Conservation (phyloP, 35 echinoderm and acorn worm genomes). For the Apostichopus californicus region DNA sequence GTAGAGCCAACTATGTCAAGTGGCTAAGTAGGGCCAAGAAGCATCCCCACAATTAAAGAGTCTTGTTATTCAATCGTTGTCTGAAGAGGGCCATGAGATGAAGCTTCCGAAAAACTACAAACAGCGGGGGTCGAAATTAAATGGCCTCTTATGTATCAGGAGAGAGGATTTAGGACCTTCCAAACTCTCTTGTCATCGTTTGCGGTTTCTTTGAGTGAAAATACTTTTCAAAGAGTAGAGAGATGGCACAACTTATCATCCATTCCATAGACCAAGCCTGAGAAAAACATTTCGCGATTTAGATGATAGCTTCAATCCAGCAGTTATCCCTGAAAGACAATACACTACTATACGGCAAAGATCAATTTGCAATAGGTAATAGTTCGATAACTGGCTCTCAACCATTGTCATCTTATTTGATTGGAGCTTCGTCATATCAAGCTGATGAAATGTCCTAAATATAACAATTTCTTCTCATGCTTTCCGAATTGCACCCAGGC, state of each 20-base stretch:
- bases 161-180: slow-evolving; percentile 16
- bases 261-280: no score
- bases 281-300: no score
- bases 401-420: no score
- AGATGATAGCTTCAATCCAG: no score
- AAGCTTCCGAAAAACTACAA: not conserved
- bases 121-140: slow-evolving; percentile 37
- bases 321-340: no score
- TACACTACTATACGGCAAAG: no score
- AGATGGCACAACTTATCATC: no score
- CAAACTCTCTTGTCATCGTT: slow-evolving; percentile 29
- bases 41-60: slow-evolving; percentile 16
- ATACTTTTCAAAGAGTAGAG: not conserved
- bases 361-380: no score
- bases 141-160: not conserved
- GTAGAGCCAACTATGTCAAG: slow-evolving; percentile 24
- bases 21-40: slow-evolving; percentile 16
- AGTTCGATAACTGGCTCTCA: no score
- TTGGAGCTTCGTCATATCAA: not conserved
- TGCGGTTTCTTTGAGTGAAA: slow-evolving; percentile 39
- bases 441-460: not conserved
- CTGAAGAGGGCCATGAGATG: slow-evolving; percentile 22
- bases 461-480: not conserved
- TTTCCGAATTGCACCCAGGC: not conserved
- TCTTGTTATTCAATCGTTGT: not conserved